These are phyloP conservation scores for Chloroceryle inda DNA, from an alignment of 2,797 vertebrate genomes.

Conservation along the genomic window DNA sequence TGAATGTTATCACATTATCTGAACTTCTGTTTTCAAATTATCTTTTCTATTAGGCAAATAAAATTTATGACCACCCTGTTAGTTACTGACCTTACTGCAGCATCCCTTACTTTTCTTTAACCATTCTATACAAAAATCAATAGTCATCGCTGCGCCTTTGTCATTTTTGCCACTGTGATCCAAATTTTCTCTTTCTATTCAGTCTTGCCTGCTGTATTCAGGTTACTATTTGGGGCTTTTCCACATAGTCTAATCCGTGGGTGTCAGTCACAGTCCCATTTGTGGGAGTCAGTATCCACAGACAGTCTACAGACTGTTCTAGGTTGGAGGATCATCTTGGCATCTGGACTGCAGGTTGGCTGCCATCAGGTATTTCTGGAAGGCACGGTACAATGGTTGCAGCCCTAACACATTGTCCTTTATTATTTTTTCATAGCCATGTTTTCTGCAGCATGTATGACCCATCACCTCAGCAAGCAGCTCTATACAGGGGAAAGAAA, in stretches of 20 bases:
- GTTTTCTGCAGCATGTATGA: neutral
- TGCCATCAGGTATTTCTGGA: neutral
- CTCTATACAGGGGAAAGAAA: neutral
- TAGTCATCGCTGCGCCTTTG: neutral
- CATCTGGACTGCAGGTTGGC: neutral
- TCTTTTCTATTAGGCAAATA: neutral
- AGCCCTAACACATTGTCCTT: neutral
- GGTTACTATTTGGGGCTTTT: neutral
- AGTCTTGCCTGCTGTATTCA: neutral
- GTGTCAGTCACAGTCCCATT: neutral
- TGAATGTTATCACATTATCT: conserved; percentile 4
- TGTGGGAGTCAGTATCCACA: neutral
- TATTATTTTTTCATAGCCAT: neutral
- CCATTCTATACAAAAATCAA: neutral
- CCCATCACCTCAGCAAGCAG: neutral
- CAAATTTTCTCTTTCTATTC: neutral
- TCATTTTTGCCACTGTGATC: neutral
- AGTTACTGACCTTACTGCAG: neutral
- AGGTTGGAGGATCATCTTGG: neutral
- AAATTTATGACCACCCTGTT: neutral
- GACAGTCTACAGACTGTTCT: neutral
- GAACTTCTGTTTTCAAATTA: neutral
- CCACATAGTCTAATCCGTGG: neutral
- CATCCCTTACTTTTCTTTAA: neutral
- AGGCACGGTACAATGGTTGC: neutral